Percentiles rank a stretch among this genome's conserved stretches.
Conservation (phyloP, 1,140 invertebrate genomes). For the Lepidotrigona ventralis region DNA sequence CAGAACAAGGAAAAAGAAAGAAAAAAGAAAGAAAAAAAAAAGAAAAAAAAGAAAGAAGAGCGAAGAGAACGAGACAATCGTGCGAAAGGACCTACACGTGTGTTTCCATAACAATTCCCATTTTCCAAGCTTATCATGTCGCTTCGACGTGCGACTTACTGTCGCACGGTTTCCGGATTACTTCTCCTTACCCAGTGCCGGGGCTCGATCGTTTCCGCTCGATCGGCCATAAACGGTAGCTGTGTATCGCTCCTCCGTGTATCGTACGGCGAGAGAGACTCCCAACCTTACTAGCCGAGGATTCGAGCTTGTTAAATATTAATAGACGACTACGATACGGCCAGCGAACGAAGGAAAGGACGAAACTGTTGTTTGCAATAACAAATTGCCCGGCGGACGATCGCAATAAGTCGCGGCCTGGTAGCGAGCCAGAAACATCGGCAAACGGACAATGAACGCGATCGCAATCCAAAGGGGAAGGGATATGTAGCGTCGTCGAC, state of each 20-base stretch:
- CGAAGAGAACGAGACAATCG: neutral
- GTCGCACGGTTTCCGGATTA: neutral
- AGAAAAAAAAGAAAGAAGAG: too few species aligned
- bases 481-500: neutral
- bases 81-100: neutral
- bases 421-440: slow-evolving; percentile 30
- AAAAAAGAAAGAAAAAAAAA: too few species aligned
- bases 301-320: slow-evolving; percentile 37
- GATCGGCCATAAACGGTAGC: neutral
- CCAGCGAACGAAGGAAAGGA: neutral
- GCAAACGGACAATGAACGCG: slow-evolving; percentile 26
- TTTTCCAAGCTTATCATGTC: slow-evolving; percentile 22
- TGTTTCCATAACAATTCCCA: slow-evolving; percentile 21
- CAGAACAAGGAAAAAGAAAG: neutral
- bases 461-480: slow-evolving; percentile 29
- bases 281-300: neutral
- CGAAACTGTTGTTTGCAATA: neutral
- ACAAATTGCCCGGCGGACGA: slow-evolving; percentile 7
- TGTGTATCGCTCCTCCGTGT: neutral
- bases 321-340: neutral
- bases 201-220: neutral
- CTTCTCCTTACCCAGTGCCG: neutral
- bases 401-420: slow-evolving; percentile 26
- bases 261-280: neutral
- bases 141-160: neutral